Evolutionary conservation across 2,888 invertebrate species (phyloP), one percentile per base, ranked within the genome.

Genomic region (Eilema griseolum): DNA sequence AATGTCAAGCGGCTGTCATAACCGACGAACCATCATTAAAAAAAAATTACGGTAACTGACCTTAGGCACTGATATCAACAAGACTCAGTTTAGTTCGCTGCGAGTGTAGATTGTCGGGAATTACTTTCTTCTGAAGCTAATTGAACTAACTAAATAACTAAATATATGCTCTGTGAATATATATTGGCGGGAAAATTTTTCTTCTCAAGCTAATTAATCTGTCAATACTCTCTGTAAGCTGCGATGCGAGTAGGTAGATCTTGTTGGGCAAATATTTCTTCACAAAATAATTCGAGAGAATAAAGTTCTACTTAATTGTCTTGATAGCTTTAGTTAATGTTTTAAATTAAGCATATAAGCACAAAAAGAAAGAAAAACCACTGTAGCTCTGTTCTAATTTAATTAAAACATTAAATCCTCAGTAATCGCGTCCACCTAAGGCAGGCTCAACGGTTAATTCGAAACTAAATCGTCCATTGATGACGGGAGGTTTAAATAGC

Each of bases 401-500:
- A 23, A 20, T 24, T 5, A 41, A 59, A 37, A 56, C 52, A 52
- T 52, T 52, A n/a, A 52, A 52, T 52, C 56, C 66, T 37, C 31
- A 23, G n/a, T 65, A 28, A 41, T 14, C 37, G 23, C 7, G 26
- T 61, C 23, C 23, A 61, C 46, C 28, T 5, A 67, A 67, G 24
- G 41, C 46, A 16, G 33, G 61, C 28, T 67, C 52, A 67, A 31
- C 46, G 28, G 20, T 67, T 52, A 52, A 52, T 67, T 46, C 24
- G 61, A 31, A 62, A 63, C 69, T 69, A 57, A 64, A 63, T 63
- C 4, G 69, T 31, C 59, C 16, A 59, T 41, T 33, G 33, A 69
- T 56, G 23, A 64, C 33, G 59, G 33, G 33, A 7, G 60, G n/a
- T 60, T 64, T 69, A 64, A 64, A 69, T 62, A 69, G 69, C 64